These are phyloP conservation scores for Columbina picui DNA, from an alignment of 2,113 vertebrate species.

Conservation along the genomic window DNA sequence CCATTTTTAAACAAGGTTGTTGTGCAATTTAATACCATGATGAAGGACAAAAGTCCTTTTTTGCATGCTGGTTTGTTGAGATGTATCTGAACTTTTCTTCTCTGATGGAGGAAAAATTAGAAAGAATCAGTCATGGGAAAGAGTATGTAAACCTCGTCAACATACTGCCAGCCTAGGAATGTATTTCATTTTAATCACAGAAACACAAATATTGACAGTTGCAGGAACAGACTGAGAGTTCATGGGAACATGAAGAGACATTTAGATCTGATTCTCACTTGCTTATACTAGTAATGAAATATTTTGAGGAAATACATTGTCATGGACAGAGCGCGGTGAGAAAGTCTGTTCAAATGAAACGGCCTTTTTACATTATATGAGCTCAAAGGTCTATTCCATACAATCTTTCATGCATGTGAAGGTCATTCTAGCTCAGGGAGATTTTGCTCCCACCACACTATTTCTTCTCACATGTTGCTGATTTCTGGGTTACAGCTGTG, in stretches of 20 bases:
- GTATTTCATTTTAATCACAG: not conserved
- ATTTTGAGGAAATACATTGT: not conserved
- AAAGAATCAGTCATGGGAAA: not conserved
- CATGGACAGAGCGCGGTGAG: not conserved
- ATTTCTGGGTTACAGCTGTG: not conserved
- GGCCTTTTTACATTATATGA: not conserved
- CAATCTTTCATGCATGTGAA: not conserved
- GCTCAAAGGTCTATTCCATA: not conserved
- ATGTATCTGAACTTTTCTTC: not conserved
- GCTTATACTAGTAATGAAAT: not conserved
- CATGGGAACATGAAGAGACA: not conserved
- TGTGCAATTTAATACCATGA: not conserved
- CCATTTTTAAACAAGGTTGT: not conserved
- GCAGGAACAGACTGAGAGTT: not conserved
- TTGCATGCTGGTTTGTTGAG: not conserved
- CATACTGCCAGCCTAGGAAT: not conserved
- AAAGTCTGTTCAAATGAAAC: not conserved
- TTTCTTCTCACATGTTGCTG: not conserved
- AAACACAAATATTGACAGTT: not conserved
- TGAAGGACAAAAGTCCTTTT: constrained; percentile 12
- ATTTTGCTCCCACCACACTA: not conserved
- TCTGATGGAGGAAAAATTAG: not conserved
- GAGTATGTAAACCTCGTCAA: not conserved
- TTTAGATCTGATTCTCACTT: not conserved
- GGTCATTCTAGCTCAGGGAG: not conserved